Base-by-base conservation (phyloP, 1,140 invertebrate genomes). In the Temnothorax longispinosus region DNA sequence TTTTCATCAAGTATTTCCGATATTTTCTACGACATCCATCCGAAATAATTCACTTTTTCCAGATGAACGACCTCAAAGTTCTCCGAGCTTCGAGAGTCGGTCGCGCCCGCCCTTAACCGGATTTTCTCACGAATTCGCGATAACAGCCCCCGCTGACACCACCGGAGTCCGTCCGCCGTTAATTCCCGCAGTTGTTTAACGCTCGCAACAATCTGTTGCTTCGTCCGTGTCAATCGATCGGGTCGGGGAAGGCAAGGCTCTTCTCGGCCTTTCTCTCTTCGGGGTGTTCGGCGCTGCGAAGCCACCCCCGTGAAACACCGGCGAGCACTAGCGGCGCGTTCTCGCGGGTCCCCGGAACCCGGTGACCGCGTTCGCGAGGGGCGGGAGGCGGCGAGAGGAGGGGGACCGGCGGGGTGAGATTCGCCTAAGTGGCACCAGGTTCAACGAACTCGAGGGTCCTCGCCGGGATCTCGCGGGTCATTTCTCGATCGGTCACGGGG, bases 201-300 rank as follows among this genome's bases (percentile, higher is more conserved):
- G 67, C 47, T 60, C 80, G 69, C 88, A 90, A 88, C 91, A 92
- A 92, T 92, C 91, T 92, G 91, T 92, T 92, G 91, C 91, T 92
- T 91, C 90, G 82, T 75, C 35, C 74, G 75, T 35, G 44, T 27
- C 50, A 60, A 81, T 81, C 74, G 85, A 80, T 69, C 60, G 64
- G 64, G 44, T 35, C 64, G 21, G 71, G 27, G 38, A 60, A 80
- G 27, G 77, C 85, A 58, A 60, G 21, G 64, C 77, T 80, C 52
- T 47, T 58, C 62, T 54, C 44, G 27, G 32, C n/a, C 65, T 86
- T 38, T 62, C 52, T 38, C 77, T 80, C 52, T 35, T 87, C 44
- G 54, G 69, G 62, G 64, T 82, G 58, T 47, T 71, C 76, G 77
- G 77, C 76, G 60, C 38, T 38, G 77, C 62, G 75, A 86, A 52